Base-by-base conservation (phyloP, 2,797 vertebrate genomes). In the Macrochelys suwanniensis region DNA sequence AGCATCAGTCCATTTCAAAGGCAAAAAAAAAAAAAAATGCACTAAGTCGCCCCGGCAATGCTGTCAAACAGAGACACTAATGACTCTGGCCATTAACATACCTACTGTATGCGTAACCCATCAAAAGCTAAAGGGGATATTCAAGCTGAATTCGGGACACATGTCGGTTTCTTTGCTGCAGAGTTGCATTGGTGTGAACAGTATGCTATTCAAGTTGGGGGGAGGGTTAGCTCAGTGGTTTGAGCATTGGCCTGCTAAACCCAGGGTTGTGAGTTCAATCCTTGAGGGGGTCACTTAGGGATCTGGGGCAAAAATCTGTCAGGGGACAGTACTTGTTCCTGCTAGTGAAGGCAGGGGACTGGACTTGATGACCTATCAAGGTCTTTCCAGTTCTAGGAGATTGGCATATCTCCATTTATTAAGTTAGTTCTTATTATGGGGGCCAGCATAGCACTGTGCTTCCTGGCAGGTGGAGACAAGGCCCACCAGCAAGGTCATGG, bases 71-170 rank as follows among this genome's bases (percentile, higher is more conserved):
- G 11, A 1, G 57, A 42, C 80, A 49, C 80, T 3, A 37, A 7
- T 2, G 1, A 53, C 54, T 74, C 74, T 53, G 7, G 68, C 5
- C 37, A 0, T 4, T 2, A 6, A 2, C 59, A 4, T 0, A 0
- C 5, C 49, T 10, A 21, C 87, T 25, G 1, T 0, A 5, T 50
- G 0, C 0, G 1, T 0, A 1, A 7, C n/a, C 0, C 0, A 8
- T 2, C 84, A n/a, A 33, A 1, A 15, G 21, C 7, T 0, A 26
- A 13, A 0, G 0, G 1, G 19, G 82, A 26, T 7, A 0, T 1
- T 65, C 42, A 6, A 21, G 37, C 26, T 13, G 1, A 5, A 0
- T 15, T 25, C 57, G 1, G 2, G 74, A 5, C 0, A 1, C 37
- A 71, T 19, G 0, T 3, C 25, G 5, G 51, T 1, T 11, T 4